These are phyloP conservation scores for Proisotoma minuta DNA, from an alignment of 2,888 invertebrate species.

Conservation along the genomic window DNA sequence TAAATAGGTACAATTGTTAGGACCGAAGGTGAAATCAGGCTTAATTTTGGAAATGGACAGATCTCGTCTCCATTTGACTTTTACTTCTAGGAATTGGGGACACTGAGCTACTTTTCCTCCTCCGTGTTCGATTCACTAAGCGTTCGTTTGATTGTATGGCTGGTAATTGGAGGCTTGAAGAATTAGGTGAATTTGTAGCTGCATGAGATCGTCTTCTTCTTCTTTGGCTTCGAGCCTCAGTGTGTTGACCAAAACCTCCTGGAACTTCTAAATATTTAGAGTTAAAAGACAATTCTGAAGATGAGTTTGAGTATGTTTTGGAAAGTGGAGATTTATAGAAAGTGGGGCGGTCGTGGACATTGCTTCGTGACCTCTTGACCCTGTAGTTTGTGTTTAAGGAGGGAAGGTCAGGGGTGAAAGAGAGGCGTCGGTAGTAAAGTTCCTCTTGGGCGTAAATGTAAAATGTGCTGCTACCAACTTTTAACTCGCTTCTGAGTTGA, in stretches of 20 bases:
- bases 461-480: conserved; percentile 42
- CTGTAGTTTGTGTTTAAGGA: not conserved
- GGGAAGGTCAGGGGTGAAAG: not conserved
- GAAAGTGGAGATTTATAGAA: conserved; percentile 2
- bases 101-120: not conserved
- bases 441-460: conserved; percentile 33
- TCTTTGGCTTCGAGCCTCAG: not conserved
- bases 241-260: not conserved
- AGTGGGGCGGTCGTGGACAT: not conserved
- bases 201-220: conserved; percentile 30
- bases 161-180: not conserved
- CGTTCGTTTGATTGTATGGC: not conserved
- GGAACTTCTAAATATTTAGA: not conserved
- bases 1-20: too few species aligned
- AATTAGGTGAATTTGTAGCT: conserved; percentile 4
- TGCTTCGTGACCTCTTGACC: not conserved
- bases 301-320: conserved; percentile 33
- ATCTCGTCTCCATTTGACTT: not conserved
- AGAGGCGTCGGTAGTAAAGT: not conserved
- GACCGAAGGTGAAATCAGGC: too few species aligned
- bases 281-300: conserved; percentile 28
- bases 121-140: too few species aligned
- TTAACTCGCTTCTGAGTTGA: conserved; percentile 74
- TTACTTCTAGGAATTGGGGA: not conserved
- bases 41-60: not conserved